Conservation (phyloP, 1,140 invertebrate species). For the Drosophila pseudoananassae region DNA sequence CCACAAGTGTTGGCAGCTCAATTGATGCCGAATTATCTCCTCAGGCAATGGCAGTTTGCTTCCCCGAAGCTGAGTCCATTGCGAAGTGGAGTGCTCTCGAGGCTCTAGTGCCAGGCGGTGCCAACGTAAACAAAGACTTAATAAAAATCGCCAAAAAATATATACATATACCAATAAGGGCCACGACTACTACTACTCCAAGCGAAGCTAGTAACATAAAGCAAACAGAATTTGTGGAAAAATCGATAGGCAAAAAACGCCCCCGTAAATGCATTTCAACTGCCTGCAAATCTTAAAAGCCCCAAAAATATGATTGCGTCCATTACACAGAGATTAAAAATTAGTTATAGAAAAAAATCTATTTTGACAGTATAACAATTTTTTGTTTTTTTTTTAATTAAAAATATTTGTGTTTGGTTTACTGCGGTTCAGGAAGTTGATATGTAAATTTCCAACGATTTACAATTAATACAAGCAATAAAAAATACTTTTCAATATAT, state of each 20-base stretch:
- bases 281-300: conserved; percentile 22
- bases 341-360: not conserved
- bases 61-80: conserved; percentile 1
- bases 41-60: conserved; percentile 2
- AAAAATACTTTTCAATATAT: too few relatives aligned
- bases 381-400: too few relatives aligned
- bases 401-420: too few relatives aligned
- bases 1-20: conserved; percentile 62
- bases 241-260: conserved; percentile 67
- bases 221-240: conserved; percentile 69
- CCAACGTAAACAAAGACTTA: conserved; percentile 83
- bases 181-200: conserved; percentile 20
- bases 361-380: too few relatives aligned
- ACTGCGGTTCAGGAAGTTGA: too few relatives aligned
- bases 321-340: conserved; percentile 6
- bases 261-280: conserved; percentile 63
- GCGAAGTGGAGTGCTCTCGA: conserved; percentile 60
- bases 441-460: too few relatives aligned
- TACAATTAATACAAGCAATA: too few relatives aligned
- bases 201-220: conserved; percentile 42
- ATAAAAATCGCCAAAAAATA: conserved; percentile 59
- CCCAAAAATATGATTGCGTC: conserved; percentile 30
- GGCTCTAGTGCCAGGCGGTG: conserved; percentile 64
- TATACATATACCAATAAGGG: conserved; percentile 20
- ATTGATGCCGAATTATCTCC: conserved; percentile 49